Conservation (phyloP, 35 echinoderm and acorn worm genomes). For the Hemicentrotus pulcherrimus region DNA sequence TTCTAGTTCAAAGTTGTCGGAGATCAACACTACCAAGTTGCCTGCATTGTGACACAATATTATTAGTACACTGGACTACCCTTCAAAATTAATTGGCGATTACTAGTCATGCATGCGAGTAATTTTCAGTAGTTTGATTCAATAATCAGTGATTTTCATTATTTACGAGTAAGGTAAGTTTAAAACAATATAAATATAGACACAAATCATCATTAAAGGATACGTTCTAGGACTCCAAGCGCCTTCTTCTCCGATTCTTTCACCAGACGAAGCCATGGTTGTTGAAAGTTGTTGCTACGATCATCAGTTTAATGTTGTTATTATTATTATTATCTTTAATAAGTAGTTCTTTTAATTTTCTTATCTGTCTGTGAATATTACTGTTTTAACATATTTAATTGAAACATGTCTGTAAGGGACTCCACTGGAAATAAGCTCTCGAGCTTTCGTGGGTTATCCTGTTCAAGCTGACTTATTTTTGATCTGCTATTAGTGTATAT, state of each 20-base stretch:
- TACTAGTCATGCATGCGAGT: not conserved
- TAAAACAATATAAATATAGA: not conserved
- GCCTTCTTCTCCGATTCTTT: conserved; percentile 79
- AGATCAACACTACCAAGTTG: not conserved
- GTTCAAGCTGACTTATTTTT: too few relatives aligned
- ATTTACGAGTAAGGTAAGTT: not conserved
- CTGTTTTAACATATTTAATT: too few relatives aligned
- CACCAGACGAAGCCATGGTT: conserved; percentile 58
- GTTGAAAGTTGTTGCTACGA: conserved; percentile 38
- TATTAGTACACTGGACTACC: not conserved
- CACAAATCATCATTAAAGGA: conserved; percentile 61
- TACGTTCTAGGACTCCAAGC: conserved; percentile 96
- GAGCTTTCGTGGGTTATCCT: too few relatives aligned
- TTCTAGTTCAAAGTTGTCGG: too few relatives aligned
- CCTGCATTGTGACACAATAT: not conserved
- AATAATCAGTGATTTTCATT: not conserved
- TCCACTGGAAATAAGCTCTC: too few relatives aligned
- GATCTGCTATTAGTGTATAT: too few relatives aligned
- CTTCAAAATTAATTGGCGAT: not conserved
- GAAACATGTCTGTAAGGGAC: too few relatives aligned
- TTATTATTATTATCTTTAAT: too few relatives aligned
- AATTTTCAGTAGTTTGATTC: not conserved
- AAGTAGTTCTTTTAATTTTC: too few relatives aligned
- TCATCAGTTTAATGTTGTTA: too few relatives aligned
- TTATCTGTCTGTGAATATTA: too few relatives aligned